Conservation (phyloP, 2,888 invertebrate species). For the Drosophila prostipennis region DNA sequence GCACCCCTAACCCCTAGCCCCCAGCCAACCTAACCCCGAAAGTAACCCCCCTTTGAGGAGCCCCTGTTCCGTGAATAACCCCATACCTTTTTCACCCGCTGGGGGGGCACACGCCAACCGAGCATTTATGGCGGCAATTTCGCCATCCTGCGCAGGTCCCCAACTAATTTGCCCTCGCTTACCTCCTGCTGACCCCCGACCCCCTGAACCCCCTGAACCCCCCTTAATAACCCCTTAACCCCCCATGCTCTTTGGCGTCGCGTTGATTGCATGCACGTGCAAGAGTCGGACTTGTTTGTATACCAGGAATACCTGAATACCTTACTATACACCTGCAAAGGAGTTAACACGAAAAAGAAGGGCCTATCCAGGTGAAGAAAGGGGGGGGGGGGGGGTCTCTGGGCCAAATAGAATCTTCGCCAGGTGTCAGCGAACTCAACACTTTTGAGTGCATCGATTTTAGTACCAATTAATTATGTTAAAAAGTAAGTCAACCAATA, state of each 20-base stretch:
- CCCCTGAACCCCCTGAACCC: background rate
- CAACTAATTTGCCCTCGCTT: constrained; percentile 60
- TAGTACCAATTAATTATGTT: background rate
- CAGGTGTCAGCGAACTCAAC: constrained; percentile 8
- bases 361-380: background rate
- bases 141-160: constrained; percentile 61
- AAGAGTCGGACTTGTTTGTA: constrained; percentile 19
- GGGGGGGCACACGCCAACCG: constrained; percentile 48
- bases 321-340: background rate
- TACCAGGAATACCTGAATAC: too few relatives aligned
- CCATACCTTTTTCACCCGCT: background rate
- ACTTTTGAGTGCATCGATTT: background rate
- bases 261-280: constrained; percentile 69
- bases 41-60: background rate
- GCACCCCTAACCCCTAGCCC: constrained; percentile 12
- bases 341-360: too few relatives aligned
- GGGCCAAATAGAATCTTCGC: background rate
- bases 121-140: constrained; percentile 67
- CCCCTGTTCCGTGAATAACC: background rate
- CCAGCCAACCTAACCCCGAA: background rate
- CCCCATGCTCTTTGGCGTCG: constrained; percentile 36
- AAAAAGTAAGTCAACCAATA: too few relatives aligned
- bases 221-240: constrained; percentile 1
- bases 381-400: background rate
- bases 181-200: constrained; percentile 5